Base-by-base conservation (phyloP, 2,888 invertebrate species). In the Pristionchus maxplancki region DNA sequence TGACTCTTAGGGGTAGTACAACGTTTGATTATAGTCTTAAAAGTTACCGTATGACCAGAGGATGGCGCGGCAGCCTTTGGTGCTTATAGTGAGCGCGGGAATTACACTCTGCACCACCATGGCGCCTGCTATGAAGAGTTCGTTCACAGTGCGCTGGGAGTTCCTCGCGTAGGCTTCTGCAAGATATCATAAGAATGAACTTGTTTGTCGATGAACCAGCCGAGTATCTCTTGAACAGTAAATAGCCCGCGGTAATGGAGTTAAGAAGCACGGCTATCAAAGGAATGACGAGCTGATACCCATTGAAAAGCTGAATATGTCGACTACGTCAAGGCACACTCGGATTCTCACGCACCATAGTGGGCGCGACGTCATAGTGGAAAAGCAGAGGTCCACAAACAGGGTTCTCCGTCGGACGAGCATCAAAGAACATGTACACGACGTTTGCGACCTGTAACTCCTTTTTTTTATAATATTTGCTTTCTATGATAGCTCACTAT, bases 1-100 rank as follows among this genome's bases (percentile, higher is more conserved):
- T 9, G 44, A 44, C 8, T 6, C 44, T 44, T 44, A 11, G 6
- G n/a, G n/a, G n/a, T n/a, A n/a, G n/a, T n/a, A n/a, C n/a, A n/a
- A n/a, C n/a, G n/a, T n/a, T n/a, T n/a, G n/a, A n/a, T n/a, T n/a
- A n/a, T n/a, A n/a, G n/a, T n/a, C n/a, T n/a, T n/a, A n/a, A n/a
- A n/a, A n/a, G 58, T n/a, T 58, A 83, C 82, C 82, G 37, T 83
- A 83, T 4, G 31, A 34, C 31, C 53, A 53, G 6, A 28, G 50
- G 1, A 83, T 83, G 15, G 82, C 53, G 20, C 82, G 37, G 34
- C 53, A 83, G 15, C 82, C 82, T 31, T 83, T 83, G 24, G 53
- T 31, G 34, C 82, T 83, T 53, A 83, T 83, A 24, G 82, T 83
- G 6, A 83, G 24, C 1, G 82, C 78, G n/a, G 78, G 78, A 44